Conservation (phyloP, 2,797 vertebrate species). For the Anabas testudineus region DNA sequence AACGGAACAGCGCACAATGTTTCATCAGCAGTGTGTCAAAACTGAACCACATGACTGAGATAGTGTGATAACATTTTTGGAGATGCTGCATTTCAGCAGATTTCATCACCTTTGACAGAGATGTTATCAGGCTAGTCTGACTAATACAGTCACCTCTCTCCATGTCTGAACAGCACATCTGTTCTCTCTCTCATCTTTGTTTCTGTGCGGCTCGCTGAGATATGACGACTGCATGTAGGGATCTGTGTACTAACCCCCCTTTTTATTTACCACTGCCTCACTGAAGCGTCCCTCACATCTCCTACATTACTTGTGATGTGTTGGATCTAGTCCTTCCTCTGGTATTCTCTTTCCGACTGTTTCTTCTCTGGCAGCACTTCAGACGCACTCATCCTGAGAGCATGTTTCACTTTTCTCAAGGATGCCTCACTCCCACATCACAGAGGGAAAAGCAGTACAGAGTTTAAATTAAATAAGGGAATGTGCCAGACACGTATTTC, state of each 20-base stretch:
- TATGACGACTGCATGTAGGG: neutral
- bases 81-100: constrained; percentile 54
- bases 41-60: constrained; percentile 18
- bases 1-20: neutral
- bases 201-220: constrained; percentile 4
- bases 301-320: constrained; percentile 6
- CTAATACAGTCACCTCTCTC: constrained; percentile 2
- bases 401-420: constrained; percentile 64
- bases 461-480: constrained; percentile 9
- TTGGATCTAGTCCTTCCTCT: constrained; percentile 46
- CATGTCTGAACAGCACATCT: neutral
- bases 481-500: constrained; percentile 1
- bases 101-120: constrained; percentile 52
- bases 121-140: constrained; percentile 22
- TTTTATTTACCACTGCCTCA: neutral
- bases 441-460: constrained; percentile 25
- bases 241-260: too few species aligned
- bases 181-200: neutral
- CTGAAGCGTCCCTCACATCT: neutral
- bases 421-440: constrained; percentile 54
- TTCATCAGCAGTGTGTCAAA: neutral
- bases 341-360: constrained; percentile 54
- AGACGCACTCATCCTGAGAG: constrained; percentile 55
- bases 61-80: constrained; percentile 20
- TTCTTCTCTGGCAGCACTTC: constrained; percentile 72